These are phyloP conservation scores for Heterotilapia buettikoferi DNA, from an alignment of 2,113 vertebrate genomes.

Conservation along the genomic window DNA sequence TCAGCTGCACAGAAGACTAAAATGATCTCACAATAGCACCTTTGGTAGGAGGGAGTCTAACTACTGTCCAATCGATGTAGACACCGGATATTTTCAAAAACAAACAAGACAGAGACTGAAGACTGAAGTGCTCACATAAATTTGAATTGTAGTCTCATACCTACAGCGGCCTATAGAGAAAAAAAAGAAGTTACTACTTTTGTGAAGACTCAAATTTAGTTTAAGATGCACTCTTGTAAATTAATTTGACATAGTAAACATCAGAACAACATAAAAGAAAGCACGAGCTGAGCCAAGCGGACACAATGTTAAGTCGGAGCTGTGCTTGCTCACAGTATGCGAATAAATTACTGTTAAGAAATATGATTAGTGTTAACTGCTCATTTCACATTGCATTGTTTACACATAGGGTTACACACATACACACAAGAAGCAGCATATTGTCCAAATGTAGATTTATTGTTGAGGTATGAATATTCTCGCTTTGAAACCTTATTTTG, in stretches of 20 bases:
- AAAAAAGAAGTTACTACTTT: background rate
- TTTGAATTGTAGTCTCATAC: background rate
- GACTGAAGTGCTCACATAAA: constrained; percentile 32
- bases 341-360: constrained; percentile 47
- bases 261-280: constrained; percentile 39
- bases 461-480: constrained; percentile 53
- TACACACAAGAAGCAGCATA: constrained; percentile 60
- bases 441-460: constrained; percentile 63
- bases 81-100: constrained; percentile 34
- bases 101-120: constrained; percentile 45
- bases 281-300: constrained; percentile 34
- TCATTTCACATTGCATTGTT: constrained; percentile 52
- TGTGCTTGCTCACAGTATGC: constrained; percentile 29
- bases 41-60: constrained; percentile 50
- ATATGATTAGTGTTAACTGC: constrained; percentile 10
- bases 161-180: background rate
- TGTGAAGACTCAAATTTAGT: constrained; percentile 7
- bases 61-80: constrained; percentile 12
- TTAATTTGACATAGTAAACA: constrained; percentile 54
- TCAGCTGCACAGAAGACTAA: constrained; percentile 71
- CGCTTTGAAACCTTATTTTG: background rate
- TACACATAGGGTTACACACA: constrained; percentile 46
- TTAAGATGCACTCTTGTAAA: constrained; percentile 55
- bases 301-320: constrained; percentile 41
- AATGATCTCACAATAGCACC: constrained; percentile 69